Evolutionary conservation across 2,113 vertebrate genomes (phyloP).

Genomic region (Chelonoidis abingdonii): DNA sequence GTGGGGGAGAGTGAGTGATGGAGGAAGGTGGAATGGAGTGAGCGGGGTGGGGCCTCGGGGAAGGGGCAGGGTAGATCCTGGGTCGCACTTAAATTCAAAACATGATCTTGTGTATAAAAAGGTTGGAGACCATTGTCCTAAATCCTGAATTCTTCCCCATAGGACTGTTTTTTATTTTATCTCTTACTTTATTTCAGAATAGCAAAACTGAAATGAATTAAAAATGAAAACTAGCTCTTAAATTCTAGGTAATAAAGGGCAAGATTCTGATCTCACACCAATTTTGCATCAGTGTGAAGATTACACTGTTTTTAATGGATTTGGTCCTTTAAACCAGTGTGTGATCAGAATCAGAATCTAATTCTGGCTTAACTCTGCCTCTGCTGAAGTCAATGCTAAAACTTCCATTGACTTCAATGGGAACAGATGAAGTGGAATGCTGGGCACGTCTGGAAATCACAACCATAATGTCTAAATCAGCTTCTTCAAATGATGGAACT

Average conservation of each 20-base stretch:
- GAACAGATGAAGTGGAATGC: background rate
- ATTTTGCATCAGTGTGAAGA: constrained; percentile 26
- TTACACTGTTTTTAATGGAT: constrained; percentile 14
- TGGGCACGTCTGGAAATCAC: background rate
- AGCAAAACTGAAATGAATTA: background rate
- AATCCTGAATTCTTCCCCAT: background rate
- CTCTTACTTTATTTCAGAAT: background rate
- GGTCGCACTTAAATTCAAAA: too few species aligned
- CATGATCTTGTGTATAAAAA: too few species aligned
- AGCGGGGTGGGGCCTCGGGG: too few species aligned
- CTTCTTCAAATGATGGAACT: background rate
- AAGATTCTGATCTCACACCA: constrained; percentile 1
- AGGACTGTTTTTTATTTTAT: background rate
- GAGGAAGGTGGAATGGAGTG: too few species aligned
- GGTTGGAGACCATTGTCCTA: background rate
- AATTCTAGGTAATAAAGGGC: constrained; percentile 6
- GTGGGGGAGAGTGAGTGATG: too few species aligned
- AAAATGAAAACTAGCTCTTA: constrained; percentile 4
- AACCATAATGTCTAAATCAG: background rate
- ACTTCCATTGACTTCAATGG: background rate
- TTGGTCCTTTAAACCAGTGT: background rate
- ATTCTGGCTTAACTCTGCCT: background rate
- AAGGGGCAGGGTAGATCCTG: too few species aligned
- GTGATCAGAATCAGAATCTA: background rate
- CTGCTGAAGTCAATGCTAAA: background rate